Evolutionary conservation across 2,113 vertebrate species (phyloP).

Genomic region (Myxocyprinus asiaticus): DNA sequence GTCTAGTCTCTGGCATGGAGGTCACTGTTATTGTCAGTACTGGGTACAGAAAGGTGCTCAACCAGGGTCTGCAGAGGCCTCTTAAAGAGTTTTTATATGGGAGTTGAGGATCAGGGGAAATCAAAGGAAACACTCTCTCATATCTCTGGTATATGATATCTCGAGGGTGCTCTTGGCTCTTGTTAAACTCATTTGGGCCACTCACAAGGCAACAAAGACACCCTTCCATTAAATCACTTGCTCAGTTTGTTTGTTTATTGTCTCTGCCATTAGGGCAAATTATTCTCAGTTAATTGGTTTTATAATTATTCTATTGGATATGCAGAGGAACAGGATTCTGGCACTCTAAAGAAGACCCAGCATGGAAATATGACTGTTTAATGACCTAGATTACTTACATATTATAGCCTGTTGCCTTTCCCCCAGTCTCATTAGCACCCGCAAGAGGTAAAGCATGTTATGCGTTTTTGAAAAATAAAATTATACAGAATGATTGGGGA

Average conservation of each 20-base stretch:
- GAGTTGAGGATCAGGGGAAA: slow-evolving; percentile 61
- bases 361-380: slow-evolving; percentile 28
- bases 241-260: slow-evolving; percentile 65
- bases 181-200: slow-evolving; percentile 58
- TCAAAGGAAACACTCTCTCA: slow-evolving; percentile 59
- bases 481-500: not conserved
- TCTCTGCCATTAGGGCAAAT: slow-evolving; percentile 64
- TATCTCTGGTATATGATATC: slow-evolving; percentile 54
- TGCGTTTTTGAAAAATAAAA: slow-evolving; percentile 8
- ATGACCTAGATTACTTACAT: slow-evolving; percentile 39
- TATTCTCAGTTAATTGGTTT: slow-evolving; percentile 65
- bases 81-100: slow-evolving; percentile 9
- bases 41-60: slow-evolving; percentile 22
- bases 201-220: slow-evolving; percentile 50
- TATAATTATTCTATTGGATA: slow-evolving; percentile 62
- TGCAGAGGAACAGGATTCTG: slow-evolving; percentile 49
- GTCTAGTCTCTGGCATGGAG: not conserved
- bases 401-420: not conserved
- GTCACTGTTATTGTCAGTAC: slow-evolving; percentile 21
- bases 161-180: slow-evolving; percentile 52
- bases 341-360: slow-evolving; percentile 38
- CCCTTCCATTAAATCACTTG: slow-evolving; percentile 61
- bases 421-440: not conserved
- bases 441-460: not conserved
- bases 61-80: slow-evolving; percentile 31